Evolutionary conservation across 2,888 invertebrate species (phyloP).

Genomic region (Gerosis bhagava): DNA sequence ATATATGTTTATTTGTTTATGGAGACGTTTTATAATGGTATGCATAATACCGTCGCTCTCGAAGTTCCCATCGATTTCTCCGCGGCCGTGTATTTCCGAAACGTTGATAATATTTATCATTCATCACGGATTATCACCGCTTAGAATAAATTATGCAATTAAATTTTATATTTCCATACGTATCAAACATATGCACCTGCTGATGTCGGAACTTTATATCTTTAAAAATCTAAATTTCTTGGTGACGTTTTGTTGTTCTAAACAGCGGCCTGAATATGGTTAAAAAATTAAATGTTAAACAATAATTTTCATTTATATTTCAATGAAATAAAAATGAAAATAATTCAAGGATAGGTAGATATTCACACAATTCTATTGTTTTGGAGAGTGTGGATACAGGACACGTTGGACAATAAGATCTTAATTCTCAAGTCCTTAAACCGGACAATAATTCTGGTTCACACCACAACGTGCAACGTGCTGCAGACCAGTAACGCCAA

Average conservation of each 20-base stretch:
- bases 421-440: no score
- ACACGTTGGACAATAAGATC: no score
- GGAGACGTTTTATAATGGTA: neutral
- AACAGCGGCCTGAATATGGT: no score
- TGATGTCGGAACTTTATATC: neutral
- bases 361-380: no score
- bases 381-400: no score
- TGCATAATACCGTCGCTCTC: neutral
- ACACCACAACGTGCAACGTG: no score
- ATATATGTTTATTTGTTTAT: neutral
- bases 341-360: no score
- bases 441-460: no score
- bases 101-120: neutral
- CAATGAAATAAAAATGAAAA: no score
- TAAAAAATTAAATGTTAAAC: no score
- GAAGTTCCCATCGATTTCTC: slow-evolving; percentile 8
- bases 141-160: slow-evolving; percentile 14
- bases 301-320: no score
- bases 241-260: neutral
- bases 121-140: slow-evolving; percentile 5
- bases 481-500: no score
- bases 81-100: slow-evolving; percentile 6
- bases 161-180: neutral
- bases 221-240: neutral
- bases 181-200: slow-evolving; percentile 7